These are phyloP conservation scores for Crossocerus cetratus DNA, from an alignment of 2,888 invertebrate genomes.

Conservation along the genomic window DNA sequence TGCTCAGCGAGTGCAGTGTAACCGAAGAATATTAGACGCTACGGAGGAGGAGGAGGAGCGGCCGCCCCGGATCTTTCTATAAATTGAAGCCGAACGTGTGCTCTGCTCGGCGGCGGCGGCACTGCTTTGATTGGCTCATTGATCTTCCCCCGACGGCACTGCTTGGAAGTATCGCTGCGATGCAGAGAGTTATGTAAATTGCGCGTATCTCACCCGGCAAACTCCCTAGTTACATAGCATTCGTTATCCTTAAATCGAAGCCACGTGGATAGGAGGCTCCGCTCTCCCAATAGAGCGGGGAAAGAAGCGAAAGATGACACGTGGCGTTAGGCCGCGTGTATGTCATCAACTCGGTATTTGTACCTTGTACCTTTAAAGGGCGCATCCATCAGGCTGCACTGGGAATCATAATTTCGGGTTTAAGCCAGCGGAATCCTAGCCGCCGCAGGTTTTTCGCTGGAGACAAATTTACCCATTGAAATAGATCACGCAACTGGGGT, in stretches of 20 bases:
- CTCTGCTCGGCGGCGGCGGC: background rate
- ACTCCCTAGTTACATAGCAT: constrained; percentile 35
- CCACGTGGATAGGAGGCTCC: constrained; percentile 15
- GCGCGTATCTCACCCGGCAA: background rate
- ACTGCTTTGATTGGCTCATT: background rate
- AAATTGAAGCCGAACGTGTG: background rate
- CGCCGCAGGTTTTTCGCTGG: constrained; percentile 29
- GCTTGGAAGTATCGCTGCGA: background rate
- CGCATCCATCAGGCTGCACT: constrained; percentile 15
- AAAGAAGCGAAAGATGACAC: constrained; percentile 22
- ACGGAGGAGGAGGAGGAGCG: background rate
- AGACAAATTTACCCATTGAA: constrained; percentile 54
- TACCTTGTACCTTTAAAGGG: constrained; percentile 46
- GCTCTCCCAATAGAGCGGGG: constrained; percentile 12
- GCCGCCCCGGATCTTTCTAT: background rate
- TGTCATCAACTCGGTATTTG: constrained; percentile 44
- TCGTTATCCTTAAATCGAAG: constrained; percentile 37
- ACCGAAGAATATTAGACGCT: background rate
- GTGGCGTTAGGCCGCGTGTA: constrained; percentile 43
- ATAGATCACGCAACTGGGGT: constrained; percentile 45
- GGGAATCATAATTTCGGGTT: constrained; percentile 50
- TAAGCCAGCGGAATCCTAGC: constrained; percentile 15
- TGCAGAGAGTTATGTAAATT: constrained; percentile 32
- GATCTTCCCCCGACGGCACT: background rate
- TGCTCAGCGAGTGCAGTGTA: constrained; percentile 2